Evolutionary conservation across 2,797 vertebrate genomes (phyloP), one percentile per base, ranked within the genome.

Genomic region (Danio choprae): DNA sequence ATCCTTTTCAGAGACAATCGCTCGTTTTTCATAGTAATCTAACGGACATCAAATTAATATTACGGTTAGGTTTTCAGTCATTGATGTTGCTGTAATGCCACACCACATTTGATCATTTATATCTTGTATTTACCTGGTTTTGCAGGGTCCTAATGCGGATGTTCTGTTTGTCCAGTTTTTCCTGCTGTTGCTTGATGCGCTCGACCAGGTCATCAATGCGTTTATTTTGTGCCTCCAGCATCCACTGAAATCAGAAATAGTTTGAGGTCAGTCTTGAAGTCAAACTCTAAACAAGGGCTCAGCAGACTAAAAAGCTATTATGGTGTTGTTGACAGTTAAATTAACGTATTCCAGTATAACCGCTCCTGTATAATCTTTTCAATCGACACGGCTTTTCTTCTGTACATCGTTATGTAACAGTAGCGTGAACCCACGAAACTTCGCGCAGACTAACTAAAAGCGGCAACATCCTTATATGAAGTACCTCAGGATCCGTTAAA

Each of bases 111-210:
- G 29, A n/a, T n/a, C 7, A 43, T 5, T 16, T 15, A 10, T 44
- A 13, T 62, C 22, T 64, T 5, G 3, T 18, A 18, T 46, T 79
- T 87, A 99, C 97, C 93, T 97, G 96, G 86, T 88, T 96, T 81
- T 98, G 97, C 48, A 99, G 89, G 7, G 91, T 94, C 84, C 95
- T 93, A 70, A 99, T 96, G 85, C 95, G 95, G 80, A 96, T 81
- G 13, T 95, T 97, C 86, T 98, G 97, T 84, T 99, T 99, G 88
- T 98, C 96, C 44, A 98, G 92, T 84, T 97, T 96, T 80, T 95
- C 95, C 82, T 98, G 98, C 74, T 99, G 98, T 69, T 95, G 94
- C 73, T 94, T 91, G 83, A 98, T 94, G 81, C 95, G 94, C 80
- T 95, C 96, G 86, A 96, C 86, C 53, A 99, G 93, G n/a, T 96